phyloP scores from a whole-genome alignment of 2,888 invertebrate genomes.

The Homarus gammarus region DNA sequence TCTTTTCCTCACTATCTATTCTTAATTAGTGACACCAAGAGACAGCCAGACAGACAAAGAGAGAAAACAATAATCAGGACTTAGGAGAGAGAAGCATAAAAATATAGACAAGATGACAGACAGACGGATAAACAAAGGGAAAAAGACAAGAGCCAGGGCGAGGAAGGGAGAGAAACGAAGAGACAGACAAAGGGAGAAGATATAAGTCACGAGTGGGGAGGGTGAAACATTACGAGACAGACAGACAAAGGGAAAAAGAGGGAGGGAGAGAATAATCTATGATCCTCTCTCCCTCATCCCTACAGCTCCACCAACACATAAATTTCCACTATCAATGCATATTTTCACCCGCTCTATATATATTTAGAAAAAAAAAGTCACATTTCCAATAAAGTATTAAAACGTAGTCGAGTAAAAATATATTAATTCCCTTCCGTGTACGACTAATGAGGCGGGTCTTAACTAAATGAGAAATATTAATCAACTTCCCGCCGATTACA shows the following conservation, averaged over 20 bases:
- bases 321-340: conserved; percentile 16
- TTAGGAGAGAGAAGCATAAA: neutral
- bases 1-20: too few relatives aligned
- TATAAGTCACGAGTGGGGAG: too few relatives aligned
- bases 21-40: too few relatives aligned
- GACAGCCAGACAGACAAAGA: too few relatives aligned
- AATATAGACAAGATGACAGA: neutral
- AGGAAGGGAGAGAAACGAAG: too few relatives aligned
- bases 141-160: too few relatives aligned
- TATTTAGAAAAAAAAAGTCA: neutral
- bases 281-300: neutral
- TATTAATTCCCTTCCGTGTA: conserved; percentile 14
- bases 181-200: too few relatives aligned
- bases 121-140: too few relatives aligned
- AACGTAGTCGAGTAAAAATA: neutral
- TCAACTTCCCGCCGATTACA: conserved; percentile 50
- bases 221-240: too few relatives aligned
- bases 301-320: neutral
- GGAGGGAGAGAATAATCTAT: too few relatives aligned
- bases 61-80: too few relatives aligned
- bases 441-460: conserved; percentile 54
- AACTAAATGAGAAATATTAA: conserved; percentile 59
- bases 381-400: conserved; percentile 32
- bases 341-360: conserved; percentile 36
- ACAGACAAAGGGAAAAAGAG: neutral